phyloP scores from a whole-genome alignment of 1,140 invertebrate genomes.

The Pseudomyrmex concolor region DNA sequence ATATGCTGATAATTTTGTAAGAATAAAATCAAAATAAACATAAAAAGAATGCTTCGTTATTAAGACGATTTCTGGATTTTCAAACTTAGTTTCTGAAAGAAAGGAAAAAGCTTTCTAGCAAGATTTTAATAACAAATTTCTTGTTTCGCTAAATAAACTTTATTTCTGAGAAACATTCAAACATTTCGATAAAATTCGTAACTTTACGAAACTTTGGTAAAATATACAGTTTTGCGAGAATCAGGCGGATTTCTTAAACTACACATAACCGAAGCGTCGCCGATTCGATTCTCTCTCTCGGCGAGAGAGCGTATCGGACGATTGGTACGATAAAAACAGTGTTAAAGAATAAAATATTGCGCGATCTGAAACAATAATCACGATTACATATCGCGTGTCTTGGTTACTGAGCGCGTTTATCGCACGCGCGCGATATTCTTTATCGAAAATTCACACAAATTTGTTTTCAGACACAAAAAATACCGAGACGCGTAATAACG shows the following conservation, averaged over 20 bases:
- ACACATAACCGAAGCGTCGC: slow-evolving; percentile 61
- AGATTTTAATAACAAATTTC: too few relatives aligned
- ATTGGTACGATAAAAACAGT: slow-evolving; percentile 62
- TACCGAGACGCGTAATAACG: background rate
- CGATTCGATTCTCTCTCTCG: background rate
- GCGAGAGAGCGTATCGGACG: background rate
- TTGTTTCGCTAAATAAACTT: slow-evolving; percentile 67
- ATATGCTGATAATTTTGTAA: too few relatives aligned
- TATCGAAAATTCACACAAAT: background rate
- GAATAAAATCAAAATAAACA: slow-evolving; percentile 4
- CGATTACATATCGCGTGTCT: slow-evolving; percentile 16
- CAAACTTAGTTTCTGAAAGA: too few relatives aligned
- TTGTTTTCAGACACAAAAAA: background rate
- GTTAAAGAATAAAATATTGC: slow-evolving; percentile 70
- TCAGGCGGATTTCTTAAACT: slow-evolving; percentile 59
- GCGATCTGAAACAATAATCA: slow-evolving; percentile 17
- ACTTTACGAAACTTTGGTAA: slow-evolving; percentile 77
- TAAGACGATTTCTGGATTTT: too few relatives aligned
- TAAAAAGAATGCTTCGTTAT: background rate
- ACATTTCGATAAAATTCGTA: slow-evolving; percentile 71
- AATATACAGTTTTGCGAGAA: slow-evolving; percentile 72
- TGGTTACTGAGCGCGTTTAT: background rate
- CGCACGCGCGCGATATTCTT: background rate
- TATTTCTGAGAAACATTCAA: slow-evolving; percentile 71
- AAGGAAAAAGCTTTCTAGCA: background rate